Evolutionary conservation across 2,113 vertebrate species (phyloP).

Genomic region (Xerus inauris): DNA sequence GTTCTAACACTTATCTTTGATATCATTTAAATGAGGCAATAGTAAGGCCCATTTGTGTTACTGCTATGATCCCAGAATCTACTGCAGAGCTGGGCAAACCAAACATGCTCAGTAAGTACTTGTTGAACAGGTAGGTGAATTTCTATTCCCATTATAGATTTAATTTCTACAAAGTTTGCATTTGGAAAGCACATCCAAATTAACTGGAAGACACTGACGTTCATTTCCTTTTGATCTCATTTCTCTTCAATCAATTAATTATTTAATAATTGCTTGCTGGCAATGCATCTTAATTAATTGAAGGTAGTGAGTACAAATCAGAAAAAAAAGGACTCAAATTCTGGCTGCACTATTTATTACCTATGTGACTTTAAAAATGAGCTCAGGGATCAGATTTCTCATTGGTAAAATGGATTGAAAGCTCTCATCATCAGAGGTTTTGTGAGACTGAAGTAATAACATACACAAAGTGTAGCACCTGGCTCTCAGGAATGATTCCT

Average conservation of each 20-base stretch:
- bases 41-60: background rate
- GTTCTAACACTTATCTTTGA: background rate
- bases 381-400: background rate
- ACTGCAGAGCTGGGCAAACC: background rate
- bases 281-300: constrained; percentile 15
- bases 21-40: background rate
- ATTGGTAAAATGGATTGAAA: background rate
- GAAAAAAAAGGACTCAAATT: background rate
- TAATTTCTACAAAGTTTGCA: background rate
- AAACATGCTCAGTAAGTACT: background rate
- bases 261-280: background rate
- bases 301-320: constrained; percentile 32
- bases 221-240: background rate
- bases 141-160: background rate
- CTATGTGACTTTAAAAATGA: background rate
- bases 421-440: background rate
- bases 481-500: background rate
- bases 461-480: background rate
- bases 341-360: background rate
- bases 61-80: background rate
- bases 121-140: background rate
- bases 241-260: background rate
- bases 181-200: constrained; percentile 1
- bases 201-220: background rate
- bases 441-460: background rate